phyloP scores from a whole-genome alignment of 2,888 invertebrate genomes.

The Palloptera scutellata region DNA sequence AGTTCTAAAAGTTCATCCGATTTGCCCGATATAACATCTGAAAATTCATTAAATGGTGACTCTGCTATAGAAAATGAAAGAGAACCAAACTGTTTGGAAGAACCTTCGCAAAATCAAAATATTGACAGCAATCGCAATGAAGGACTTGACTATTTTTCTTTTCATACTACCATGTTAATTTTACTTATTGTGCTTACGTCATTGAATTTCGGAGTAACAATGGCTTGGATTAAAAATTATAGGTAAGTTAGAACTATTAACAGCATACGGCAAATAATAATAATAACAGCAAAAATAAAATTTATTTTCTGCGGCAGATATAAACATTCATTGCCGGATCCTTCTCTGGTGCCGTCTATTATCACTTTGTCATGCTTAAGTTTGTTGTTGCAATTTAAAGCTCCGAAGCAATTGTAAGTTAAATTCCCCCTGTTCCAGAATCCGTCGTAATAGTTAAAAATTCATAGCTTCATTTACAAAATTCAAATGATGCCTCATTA shows the following conservation, averaged over 20 bases:
- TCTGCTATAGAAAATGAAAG: too few relatives aligned
- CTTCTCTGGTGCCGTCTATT: constrained; percentile 69
- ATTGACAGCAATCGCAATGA: constrained; percentile 13
- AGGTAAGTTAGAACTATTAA: constrained; percentile 67
- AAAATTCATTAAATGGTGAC: neutral
- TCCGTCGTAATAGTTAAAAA: too few relatives aligned
- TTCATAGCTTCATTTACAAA: neutral
- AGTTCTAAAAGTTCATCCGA: neutral
- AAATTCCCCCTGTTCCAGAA: constrained; percentile 16
- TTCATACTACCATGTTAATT: constrained; percentile 75
- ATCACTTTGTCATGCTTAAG: constrained; percentile 70
- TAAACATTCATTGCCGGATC: constrained; percentile 65
- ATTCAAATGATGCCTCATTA: too few relatives aligned
- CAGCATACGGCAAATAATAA: neutral
- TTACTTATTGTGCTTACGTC: constrained; percentile 72
- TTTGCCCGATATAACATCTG: neutral
- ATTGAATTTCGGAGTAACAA: constrained; percentile 75
- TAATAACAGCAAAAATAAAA: neutral
- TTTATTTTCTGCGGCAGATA: constrained; percentile 1
- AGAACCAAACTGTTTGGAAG: too few relatives aligned
- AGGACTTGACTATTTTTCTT: constrained; percentile 37
- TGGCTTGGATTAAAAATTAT: constrained; percentile 84
- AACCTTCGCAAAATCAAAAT: too few relatives aligned
- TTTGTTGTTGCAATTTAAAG: constrained; percentile 73
- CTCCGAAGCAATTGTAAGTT: constrained; percentile 74